phyloP scores from a whole-genome alignment of 1,140 invertebrate genomes.

The Macrotrachela quadricornifera region DNA sequence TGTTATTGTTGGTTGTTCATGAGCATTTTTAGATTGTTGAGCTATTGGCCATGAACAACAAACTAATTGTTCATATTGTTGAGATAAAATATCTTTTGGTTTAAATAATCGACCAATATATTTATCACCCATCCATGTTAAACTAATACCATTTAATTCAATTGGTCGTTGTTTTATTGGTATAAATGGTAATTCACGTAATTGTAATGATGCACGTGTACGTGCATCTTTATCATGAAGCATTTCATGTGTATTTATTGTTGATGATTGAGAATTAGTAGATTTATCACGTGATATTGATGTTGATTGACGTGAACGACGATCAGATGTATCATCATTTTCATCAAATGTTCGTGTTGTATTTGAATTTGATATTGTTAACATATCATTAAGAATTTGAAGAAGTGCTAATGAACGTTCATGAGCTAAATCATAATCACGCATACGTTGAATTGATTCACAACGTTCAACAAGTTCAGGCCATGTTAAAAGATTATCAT shows the following conservation, averaged over 20 bases:
- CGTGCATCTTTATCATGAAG: too few species aligned
- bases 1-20: neutral
- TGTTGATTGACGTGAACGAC: too few species aligned
- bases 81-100: constrained; percentile 1
- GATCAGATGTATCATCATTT: too few species aligned
- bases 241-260: too few species aligned
- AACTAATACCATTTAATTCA: neutral
- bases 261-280: neutral
- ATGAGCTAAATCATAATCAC: constrained; percentile 2
- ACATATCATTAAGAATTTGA: constrained; percentile 1
- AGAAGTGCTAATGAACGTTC: constrained; percentile 1
- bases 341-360: too few species aligned
- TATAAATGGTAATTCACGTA: too few species aligned
- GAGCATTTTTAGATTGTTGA: constrained; percentile 1
- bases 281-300: neutral
- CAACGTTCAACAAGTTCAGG: constrained; percentile 2
- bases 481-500: neutral
- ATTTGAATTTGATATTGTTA: neutral
- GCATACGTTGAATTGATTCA: neutral
- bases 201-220: too few species aligned
- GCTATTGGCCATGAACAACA: neutral
- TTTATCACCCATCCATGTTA: constrained; percentile 2
- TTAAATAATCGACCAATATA: constrained; percentile 1
- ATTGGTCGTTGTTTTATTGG: too few species aligned
- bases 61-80: neutral